These are phyloP conservation scores for Poeciliopsis paucimaculata DNA, from an alignment of 2,797 vertebrate genomes.

Conservation along the genomic window DNA sequence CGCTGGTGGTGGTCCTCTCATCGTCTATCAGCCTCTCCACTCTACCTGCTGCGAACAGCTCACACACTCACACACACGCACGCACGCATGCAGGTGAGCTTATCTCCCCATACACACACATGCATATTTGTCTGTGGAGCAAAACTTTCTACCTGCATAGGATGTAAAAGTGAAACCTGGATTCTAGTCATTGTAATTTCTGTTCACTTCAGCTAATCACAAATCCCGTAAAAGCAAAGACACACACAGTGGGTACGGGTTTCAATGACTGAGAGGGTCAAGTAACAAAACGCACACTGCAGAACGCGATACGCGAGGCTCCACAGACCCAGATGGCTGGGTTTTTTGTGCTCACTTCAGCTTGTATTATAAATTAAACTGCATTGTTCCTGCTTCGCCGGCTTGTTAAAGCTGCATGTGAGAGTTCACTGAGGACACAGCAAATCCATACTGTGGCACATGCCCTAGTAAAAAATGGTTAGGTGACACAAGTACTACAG, in stretches of 20 bases:
- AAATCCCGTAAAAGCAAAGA: not conserved
- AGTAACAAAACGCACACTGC: not conserved
- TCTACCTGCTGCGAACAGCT: constrained; percentile 16
- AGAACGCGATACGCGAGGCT: not conserved
- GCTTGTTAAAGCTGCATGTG: constrained; percentile 16
- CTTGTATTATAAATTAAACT: constrained; percentile 5
- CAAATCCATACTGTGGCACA: constrained; percentile 8
- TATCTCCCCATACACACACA: constrained; percentile 5
- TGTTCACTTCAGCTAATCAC: constrained; percentile 8
- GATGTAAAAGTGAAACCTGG: not conserved
- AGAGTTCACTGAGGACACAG: constrained; percentile 11
- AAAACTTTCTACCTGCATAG: constrained; percentile 1
- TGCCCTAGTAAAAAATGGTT: constrained; percentile 4
- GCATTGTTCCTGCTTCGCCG: constrained; percentile 1
- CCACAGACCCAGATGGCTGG: not conserved
- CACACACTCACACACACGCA: not conserved
- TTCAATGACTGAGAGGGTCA: not conserved
- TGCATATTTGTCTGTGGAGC: not conserved
- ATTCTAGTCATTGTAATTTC: not conserved
- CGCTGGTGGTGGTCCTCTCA: constrained; percentile 56
- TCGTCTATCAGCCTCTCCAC: constrained; percentile 35
- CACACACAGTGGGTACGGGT: constrained; percentile 5
- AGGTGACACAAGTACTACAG: not conserved
- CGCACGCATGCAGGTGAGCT: not conserved
- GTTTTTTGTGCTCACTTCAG: constrained; percentile 5